A percentile compares a stretch with the other conserved stretches of the same genome.
Evolutionary conservation across 1,140 invertebrate species (phyloP).

Genomic region (Medauroidea extradentata): DNA sequence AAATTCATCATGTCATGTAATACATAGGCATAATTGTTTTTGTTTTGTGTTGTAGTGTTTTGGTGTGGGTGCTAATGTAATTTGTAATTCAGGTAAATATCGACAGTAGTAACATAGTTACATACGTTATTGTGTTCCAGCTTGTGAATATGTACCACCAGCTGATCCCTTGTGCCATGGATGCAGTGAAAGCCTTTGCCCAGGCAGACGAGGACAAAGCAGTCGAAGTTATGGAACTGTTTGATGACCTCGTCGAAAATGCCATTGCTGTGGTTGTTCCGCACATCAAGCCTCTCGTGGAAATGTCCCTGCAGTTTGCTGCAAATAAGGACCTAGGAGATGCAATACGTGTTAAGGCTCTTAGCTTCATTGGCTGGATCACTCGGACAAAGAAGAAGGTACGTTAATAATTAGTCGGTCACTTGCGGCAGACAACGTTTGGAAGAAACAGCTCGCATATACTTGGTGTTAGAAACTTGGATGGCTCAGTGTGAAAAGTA

Average conservation of each 20-base stretch:
- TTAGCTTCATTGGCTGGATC: constrained; percentile 61
- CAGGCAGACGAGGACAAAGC: constrained; percentile 53
- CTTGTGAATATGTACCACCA: constrained; percentile 56
- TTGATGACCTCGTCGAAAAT: constrained; percentile 67
- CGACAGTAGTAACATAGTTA: too few relatives aligned
- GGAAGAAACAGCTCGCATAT: too few relatives aligned
- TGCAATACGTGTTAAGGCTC: constrained; percentile 59
- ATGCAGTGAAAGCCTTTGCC: constrained; percentile 52
- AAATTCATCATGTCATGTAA: too few relatives aligned
- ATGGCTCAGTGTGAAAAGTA: too few relatives aligned
- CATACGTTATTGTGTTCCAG: constrained; percentile 32
- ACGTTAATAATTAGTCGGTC: too few relatives aligned
- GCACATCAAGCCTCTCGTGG: constrained; percentile 58
- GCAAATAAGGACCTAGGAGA: constrained; percentile 51
- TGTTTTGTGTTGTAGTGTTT: too few relatives aligned
- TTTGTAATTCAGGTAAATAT: too few relatives aligned
- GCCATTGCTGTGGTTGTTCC: constrained; percentile 58
- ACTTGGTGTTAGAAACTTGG: too few relatives aligned
- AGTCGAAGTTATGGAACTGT: constrained; percentile 61
- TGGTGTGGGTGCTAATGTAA: too few relatives aligned
- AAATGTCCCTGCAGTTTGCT: constrained; percentile 61
- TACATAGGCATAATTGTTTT: too few relatives aligned
- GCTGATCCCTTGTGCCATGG: constrained; percentile 58
- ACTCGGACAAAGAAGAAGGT: constrained; percentile 64
- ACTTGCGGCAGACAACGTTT: too few relatives aligned